Conservation (phyloP, 2,797 vertebrate genomes). For the Cygnus olor region DNA sequence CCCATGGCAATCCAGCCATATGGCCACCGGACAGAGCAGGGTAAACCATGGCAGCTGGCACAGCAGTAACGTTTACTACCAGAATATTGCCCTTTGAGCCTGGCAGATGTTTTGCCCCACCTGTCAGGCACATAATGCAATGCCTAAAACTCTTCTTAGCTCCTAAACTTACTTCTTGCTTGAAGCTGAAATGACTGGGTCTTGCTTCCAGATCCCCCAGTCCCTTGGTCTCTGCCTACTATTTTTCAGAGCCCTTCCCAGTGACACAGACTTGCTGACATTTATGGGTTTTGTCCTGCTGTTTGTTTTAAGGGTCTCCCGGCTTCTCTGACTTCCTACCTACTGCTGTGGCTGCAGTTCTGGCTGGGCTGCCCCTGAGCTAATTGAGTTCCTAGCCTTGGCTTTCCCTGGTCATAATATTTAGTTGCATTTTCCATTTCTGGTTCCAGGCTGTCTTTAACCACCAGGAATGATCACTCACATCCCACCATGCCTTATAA, state of each 20-base stretch:
- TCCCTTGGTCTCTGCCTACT: not conserved
- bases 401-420: not conserved
- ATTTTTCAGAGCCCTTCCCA: not conserved
- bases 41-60: not conserved
- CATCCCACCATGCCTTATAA: not conserved
- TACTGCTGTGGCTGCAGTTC: not conserved
- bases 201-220: not conserved
- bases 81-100: not conserved
- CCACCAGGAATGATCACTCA: not conserved
- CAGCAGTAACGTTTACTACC: not conserved
- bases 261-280: not conserved
- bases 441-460: not conserved
- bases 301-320: not conserved
- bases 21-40: fast-evolving
- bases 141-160: not conserved
- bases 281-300: not conserved
- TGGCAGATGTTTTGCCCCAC: not conserved
- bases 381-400: not conserved
- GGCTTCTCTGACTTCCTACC: not conserved
- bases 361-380: not conserved
- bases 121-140: not conserved
- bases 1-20: not conserved
- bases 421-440: not conserved
- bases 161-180: not conserved
- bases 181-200: not conserved